Percentiles rank a stretch among this genome's conserved stretches.
phyloP scores from a whole-genome alignment of 1,140 invertebrate genomes.

The Gerris buenoi region DNA sequence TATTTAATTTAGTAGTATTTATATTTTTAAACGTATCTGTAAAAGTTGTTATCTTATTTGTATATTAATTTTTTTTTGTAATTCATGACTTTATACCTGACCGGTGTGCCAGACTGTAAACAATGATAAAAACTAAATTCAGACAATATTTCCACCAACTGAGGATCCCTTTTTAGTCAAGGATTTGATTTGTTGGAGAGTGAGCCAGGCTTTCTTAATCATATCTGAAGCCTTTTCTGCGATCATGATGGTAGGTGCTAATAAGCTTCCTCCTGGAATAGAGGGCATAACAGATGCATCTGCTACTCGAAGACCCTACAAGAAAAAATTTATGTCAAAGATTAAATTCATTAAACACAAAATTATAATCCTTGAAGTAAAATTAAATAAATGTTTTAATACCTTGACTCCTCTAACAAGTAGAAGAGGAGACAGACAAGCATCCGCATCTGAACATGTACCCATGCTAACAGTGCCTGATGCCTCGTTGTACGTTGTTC shows the following conservation, averaged over 20 bases:
- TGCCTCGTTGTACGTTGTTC: slow-evolving; percentile 42
- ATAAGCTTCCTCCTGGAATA: slow-evolving; percentile 51
- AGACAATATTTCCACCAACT: too few species aligned
- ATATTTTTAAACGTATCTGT: too few species aligned
- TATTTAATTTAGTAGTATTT: too few species aligned
- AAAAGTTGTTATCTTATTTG: too few species aligned
- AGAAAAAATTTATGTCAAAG: too few species aligned
- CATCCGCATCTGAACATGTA: slow-evolving; percentile 36
- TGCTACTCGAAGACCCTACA: slow-evolving; percentile 48
- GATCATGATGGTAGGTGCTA: slow-evolving; percentile 63
- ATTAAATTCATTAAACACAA: too few species aligned
- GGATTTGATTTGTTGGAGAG: neutral
- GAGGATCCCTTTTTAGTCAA: neutral
- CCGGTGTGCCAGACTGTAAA: too few species aligned
- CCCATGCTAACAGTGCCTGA: slow-evolving; percentile 68
- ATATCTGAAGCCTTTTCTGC: slow-evolving; percentile 71
- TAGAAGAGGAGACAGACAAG: slow-evolving; percentile 50
- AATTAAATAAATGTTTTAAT: too few species aligned
- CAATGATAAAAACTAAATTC: too few species aligned
- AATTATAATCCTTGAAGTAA: too few species aligned
- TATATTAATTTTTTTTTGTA: too few species aligned
- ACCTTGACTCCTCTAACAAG: slow-evolving; percentile 44
- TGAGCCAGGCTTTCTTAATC: slow-evolving; percentile 44
- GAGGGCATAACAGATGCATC: slow-evolving; percentile 62
- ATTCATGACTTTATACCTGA: too few species aligned